Evolutionary conservation across 2,797 vertebrate species (phyloP).

Genomic region (Urosaurus nigricauda): DNA sequence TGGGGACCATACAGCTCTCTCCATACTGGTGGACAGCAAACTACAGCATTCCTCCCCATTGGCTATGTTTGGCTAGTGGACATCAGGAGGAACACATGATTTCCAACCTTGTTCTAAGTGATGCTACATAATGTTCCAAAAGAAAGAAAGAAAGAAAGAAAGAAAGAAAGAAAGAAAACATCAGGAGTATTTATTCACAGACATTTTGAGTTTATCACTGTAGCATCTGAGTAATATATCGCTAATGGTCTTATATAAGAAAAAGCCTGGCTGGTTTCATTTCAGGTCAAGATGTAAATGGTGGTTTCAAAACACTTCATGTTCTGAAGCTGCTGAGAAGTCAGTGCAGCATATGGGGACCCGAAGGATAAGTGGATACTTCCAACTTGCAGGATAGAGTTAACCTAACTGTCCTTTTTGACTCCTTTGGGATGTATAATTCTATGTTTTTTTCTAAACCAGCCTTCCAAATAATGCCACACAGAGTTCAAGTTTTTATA

Average conservation of each 20-base stretch:
- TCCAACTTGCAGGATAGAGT: neutral
- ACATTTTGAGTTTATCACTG: neutral
- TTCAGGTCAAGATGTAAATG: neutral
- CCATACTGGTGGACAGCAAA: no score
- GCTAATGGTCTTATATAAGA: neutral
- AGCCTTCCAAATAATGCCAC: neutral
- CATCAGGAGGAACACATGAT: no score
- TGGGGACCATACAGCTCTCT: no score
- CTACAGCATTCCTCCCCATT: neutral
- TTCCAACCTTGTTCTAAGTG: no score
- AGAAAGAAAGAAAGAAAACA: constrained; percentile 21
- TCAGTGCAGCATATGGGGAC: neutral
- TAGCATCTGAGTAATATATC: neutral
- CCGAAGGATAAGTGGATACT: neutral
- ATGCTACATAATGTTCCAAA: constrained; percentile 43
- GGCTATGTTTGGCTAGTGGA: neutral
- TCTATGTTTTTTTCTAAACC: neutral
- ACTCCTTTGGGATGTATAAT: neutral
- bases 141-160: constrained; percentile 44
- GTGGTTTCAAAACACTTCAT: neutral
- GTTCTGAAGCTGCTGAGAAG: neutral
- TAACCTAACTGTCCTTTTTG: neutral
- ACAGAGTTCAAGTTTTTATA: neutral
- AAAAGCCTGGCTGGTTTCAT: neutral
- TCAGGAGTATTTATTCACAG: constrained; percentile 46